Conservation (phyloP, 2,113 vertebrate species). For the Mohoua ochrocephala region DNA sequence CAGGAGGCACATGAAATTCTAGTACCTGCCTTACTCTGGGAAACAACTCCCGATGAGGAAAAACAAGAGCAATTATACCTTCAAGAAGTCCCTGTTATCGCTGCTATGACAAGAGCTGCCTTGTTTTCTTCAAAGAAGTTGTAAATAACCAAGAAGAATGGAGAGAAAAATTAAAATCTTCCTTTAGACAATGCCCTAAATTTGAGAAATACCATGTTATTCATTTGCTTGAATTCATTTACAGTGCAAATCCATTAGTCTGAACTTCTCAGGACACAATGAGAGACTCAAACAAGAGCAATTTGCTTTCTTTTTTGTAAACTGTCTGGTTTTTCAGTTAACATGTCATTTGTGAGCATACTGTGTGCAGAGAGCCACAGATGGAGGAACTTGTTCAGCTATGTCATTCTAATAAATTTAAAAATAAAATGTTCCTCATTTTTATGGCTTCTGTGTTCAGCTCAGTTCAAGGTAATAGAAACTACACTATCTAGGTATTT, state of each 20-base stretch:
- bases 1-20: neutral
- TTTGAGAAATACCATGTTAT: neutral
- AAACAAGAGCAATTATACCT: neutral
- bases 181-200: neutral
- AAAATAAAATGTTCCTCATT: neutral
- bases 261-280: neutral
- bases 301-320: neutral
- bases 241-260: neutral
- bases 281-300: neutral
- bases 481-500: neutral
- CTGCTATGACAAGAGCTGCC: neutral
- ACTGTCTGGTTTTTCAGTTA: neutral
- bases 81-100: neutral
- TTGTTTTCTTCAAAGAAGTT: neutral
- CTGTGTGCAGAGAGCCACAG: neutral
- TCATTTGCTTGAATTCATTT: neutral
- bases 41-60: neutral
- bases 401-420: neutral
- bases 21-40: neutral
- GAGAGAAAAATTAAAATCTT: neutral
- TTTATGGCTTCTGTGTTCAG: neutral
- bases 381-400: neutral
- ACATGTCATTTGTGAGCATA: neutral
- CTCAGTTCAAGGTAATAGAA: neutral
- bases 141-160: neutral